A percentile compares a stretch with the other conserved stretches of the same genome.
Evolutionary conservation across 2,888 invertebrate species (phyloP).

Genomic region (Xestia sexstrigata): DNA sequence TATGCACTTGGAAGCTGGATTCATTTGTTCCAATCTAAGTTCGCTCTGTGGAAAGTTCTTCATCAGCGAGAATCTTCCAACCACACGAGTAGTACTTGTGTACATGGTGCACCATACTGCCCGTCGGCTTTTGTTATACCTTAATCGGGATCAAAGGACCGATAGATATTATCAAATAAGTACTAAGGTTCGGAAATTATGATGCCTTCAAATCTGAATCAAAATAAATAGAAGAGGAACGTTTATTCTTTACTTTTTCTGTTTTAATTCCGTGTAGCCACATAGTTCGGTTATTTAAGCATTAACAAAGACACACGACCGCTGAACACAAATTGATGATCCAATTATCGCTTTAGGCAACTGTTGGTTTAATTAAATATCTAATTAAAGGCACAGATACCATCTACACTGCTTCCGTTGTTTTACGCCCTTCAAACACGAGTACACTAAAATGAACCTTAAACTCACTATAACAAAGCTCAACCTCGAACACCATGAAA

Average conservation of each 20-base stretch:
- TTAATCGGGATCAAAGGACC: background rate
- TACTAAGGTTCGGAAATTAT: background rate
- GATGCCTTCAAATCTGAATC: background rate
- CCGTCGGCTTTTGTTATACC: background rate
- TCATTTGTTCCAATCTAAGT: background rate
- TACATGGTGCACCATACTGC: background rate
- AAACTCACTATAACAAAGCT: constrained; percentile 24
- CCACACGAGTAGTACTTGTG: background rate
- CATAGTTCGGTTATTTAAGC: constrained; percentile 38
- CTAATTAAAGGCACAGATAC: constrained; percentile 85
- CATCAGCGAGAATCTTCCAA: background rate
- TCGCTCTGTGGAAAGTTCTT: background rate
- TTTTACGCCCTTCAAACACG: constrained; percentile 76
- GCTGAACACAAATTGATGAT: constrained; percentile 79
- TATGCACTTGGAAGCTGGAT: background rate
- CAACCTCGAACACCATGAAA: constrained; percentile 43
- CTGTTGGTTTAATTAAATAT: constrained; percentile 85
- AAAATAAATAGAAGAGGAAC: constrained; percentile 6
- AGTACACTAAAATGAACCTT: constrained; percentile 54
- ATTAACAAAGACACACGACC: constrained; percentile 67
- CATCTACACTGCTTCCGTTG: constrained; percentile 81
- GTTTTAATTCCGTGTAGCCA: constrained; percentile 19
- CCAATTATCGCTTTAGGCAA: constrained; percentile 84
- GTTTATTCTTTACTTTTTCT: constrained; percentile 19
- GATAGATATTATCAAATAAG: background rate